phyloP scores from a whole-genome alignment of 2,888 invertebrate species.

The Seira sanloemensis region DNA sequence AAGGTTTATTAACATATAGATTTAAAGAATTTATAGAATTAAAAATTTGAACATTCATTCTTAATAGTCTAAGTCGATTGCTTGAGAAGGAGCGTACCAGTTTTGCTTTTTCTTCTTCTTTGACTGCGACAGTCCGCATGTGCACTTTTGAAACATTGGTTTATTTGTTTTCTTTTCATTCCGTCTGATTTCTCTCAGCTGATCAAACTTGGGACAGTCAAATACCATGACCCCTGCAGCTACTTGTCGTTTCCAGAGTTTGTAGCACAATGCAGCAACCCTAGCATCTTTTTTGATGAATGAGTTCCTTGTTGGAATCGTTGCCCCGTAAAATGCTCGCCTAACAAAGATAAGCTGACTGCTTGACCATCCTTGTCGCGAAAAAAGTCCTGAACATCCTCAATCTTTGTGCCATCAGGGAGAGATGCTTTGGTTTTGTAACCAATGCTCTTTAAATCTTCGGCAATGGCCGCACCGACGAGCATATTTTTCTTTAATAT shows the following conservation, averaged over 20 bases:
- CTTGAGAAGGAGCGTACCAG: background rate
- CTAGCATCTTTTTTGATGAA: conserved; percentile 10
- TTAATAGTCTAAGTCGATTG: no score
- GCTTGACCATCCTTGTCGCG: background rate
- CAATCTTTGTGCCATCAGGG: no score
- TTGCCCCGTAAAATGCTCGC: background rate
- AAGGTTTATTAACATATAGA: background rate
- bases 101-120: background rate
- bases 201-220: background rate
- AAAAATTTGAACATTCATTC: background rate
- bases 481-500: background rate
- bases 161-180: background rate
- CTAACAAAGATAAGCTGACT: background rate
- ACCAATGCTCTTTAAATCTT: background rate
- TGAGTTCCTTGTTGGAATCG: background rate
- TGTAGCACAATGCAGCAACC: background rate
- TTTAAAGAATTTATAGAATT: background rate
- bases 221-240: background rate
- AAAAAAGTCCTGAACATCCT: background rate
- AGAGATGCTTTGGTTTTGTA: background rate
- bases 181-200: background rate
- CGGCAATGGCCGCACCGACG: background rate
- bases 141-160: background rate
- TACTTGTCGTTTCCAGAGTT: background rate
- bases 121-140: background rate